Evolutionary conservation across 1,140 invertebrate genomes (phyloP), one percentile per base, ranked within the genome.

Genomic region (Sesamia nonagrioides): DNA sequence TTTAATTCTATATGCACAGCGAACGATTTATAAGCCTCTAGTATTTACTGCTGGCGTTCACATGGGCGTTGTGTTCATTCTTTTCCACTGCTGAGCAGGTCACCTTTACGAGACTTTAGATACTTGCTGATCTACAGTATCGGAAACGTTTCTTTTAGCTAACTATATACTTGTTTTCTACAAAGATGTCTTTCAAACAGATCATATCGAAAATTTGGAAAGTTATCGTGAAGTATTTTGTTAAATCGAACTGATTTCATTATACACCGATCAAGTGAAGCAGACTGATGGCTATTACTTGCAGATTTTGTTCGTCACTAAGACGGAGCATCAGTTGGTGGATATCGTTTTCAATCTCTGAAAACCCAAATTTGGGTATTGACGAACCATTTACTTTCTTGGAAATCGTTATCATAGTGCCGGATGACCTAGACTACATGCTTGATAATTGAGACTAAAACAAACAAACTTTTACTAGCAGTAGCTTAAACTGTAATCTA

Each of bases 21-120:
- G 66, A 69, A 50, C 21, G 6, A 27, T 48, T 33, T 50, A 8
- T 21, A 45, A 42, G n/a, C 61, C 61, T 42, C 45, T 69, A n/a
- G 66, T 48, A 21, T 69, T 69, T 48, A 69, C 66, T 69, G 66
- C 66, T 69, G 37, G 42, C 66, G 66, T 69, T 48, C 50, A 45
- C 42, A 27, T 69, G 7, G 42, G 66, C 13, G 6, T 69, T 42
- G 6, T 18, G 15, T 21, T 66, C 37, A 42, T 66, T 17, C 4
- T 69, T 6, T 48, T 69, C 6, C 42, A 21, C 27, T 48, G 66
- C 66, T 69, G 42, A 69, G 66, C 66, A 27, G 45, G 42, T 4
- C 6, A 6, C 61, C 9, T 48, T 61, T 37, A 37, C 11, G 2
- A 61, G 6, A 61, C 27, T 60, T 27, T 33, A n/a, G 42, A 27